Evolutionary conservation across 2,888 invertebrate genomes (phyloP).

Genomic region (Lymantria monacha): DNA sequence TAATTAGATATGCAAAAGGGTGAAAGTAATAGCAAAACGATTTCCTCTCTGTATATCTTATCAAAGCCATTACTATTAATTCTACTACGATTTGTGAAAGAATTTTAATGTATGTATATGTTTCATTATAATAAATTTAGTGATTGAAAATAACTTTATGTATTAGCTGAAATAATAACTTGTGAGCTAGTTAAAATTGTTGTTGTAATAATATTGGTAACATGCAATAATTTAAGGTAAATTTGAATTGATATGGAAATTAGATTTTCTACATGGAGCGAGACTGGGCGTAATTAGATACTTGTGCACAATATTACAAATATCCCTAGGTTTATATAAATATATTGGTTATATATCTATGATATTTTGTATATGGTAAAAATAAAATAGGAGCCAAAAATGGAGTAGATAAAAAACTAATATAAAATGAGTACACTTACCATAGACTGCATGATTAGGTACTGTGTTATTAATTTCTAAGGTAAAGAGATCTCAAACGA

Average conservation of each 20-base stretch:
- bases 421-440: slow-evolving; percentile 51
- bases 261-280: neutral
- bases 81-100: neutral
- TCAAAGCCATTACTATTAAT: neutral
- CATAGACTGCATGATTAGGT: slow-evolving; percentile 77
- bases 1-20: slow-evolving; percentile 23
- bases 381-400: neutral
- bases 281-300: neutral
- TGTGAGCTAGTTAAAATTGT: neutral
- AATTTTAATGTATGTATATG: too few relatives aligned
- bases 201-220: neutral
- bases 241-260: neutral
- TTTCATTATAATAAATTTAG: too few relatives aligned
- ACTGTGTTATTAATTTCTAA: slow-evolving; percentile 58
- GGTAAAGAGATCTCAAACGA: slow-evolving; percentile 79
- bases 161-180: too few relatives aligned
- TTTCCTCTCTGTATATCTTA: slow-evolving; percentile 26
- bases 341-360: neutral
- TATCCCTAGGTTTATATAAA: too few relatives aligned
- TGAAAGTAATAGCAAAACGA: slow-evolving; percentile 26
- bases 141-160: too few relatives aligned
- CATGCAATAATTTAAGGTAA: neutral
- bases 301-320: too few relatives aligned
- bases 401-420: neutral
- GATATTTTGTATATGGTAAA: neutral